Evolutionary conservation across 2,113 vertebrate species (phyloP).

Genomic region (Neotoma lepida): DNA sequence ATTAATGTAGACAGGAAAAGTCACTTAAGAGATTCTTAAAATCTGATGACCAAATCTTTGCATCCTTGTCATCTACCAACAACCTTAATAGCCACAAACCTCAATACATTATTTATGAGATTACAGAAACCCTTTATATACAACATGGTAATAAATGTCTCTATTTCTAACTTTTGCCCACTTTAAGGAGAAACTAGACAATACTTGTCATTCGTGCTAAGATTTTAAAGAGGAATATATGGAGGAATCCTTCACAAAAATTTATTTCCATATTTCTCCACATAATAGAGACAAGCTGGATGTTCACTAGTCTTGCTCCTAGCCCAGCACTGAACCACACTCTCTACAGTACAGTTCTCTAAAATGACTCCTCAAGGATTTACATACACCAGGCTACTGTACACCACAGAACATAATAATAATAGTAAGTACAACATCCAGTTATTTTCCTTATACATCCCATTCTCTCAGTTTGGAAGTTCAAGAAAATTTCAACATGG

Average conservation of each 20-base stretch:
- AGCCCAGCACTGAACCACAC: background rate
- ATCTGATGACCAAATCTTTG: constrained; percentile 21
- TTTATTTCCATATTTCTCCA: constrained; percentile 12
- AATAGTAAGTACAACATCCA: background rate
- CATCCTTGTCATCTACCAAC: constrained; percentile 12
- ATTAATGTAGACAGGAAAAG: background rate
- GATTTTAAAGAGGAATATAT: constrained; percentile 44
- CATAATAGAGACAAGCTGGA: background rate
- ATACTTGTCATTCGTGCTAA: background rate
- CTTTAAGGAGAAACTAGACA: constrained; percentile 39
- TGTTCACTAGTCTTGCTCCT: background rate
- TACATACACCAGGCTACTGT: background rate
- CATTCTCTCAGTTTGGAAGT: background rate
- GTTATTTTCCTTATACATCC: background rate
- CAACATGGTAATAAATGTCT: background rate
- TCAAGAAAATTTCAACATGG: background rate
- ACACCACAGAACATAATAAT: background rate
- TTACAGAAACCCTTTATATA: constrained; percentile 20
- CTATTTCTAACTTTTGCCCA: background rate
- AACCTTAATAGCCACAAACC: background rate
- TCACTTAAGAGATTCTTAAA: background rate
- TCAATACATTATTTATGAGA: constrained; percentile 28
- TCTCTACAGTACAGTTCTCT: background rate
- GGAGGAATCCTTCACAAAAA: background rate
- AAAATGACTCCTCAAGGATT: background rate